Percentiles rank a stretch among this genome's conserved stretches.
phyloP scores from a whole-genome alignment of 2,888 invertebrate species.

The Hydriomena furcata region DNA sequence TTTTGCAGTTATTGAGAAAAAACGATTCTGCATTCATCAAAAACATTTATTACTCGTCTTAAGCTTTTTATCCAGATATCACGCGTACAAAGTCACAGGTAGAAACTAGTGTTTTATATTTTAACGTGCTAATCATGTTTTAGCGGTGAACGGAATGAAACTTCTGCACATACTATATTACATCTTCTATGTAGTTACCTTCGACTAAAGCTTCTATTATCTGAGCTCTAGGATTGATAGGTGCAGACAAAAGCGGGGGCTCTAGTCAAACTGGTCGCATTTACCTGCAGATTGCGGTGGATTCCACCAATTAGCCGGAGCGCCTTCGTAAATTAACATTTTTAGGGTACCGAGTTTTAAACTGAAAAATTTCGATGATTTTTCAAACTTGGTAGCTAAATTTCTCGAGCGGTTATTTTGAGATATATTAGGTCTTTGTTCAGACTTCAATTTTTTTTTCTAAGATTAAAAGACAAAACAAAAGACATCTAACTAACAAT shows the following conservation, averaged over 20 bases:
- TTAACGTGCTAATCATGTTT: neutral
- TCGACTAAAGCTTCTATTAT: conserved; percentile 8
- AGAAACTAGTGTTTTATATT: no score
- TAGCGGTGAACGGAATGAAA: neutral
- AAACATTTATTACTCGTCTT: no score
- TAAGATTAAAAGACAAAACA: no score
- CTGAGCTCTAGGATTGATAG: conserved; percentile 13
- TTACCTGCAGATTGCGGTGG: conserved; percentile 48
- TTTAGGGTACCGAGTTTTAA: conserved; percentile 27
- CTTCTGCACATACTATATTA: neutral
- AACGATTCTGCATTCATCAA: no score
- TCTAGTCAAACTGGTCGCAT: conserved; percentile 41
- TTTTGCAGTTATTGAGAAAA: no score
- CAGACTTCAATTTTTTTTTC: no score
- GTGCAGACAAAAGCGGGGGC: conserved; percentile 9
- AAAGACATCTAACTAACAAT: no score
- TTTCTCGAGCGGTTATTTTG: neutral
- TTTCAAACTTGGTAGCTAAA: conserved; percentile 4
- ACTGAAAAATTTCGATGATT: conserved; percentile 17
- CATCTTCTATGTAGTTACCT: conserved; percentile 5
- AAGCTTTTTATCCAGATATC: no score
- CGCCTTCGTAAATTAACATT: conserved; percentile 39
- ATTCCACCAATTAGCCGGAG: conserved; percentile 45
- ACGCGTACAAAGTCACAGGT: no score
- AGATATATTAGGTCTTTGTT: conserved; percentile 1